Conservation (phyloP, 1,140 invertebrate genomes). For the Dreissena polymorpha region DNA sequence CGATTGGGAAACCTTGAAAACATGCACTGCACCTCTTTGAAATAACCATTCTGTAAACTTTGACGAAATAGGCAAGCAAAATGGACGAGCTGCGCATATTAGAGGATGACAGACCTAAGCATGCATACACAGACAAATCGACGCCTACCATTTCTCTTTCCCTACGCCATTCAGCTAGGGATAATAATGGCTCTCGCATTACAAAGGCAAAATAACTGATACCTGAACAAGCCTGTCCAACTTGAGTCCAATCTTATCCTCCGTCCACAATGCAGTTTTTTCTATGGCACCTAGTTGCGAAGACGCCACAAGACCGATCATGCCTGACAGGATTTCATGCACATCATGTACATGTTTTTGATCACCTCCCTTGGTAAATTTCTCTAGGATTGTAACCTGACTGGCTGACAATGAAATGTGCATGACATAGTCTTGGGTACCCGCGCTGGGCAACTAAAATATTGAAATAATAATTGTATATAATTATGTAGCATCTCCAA, state of each 20-base stretch:
- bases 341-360: conserved; percentile 46
- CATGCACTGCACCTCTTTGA: no score
- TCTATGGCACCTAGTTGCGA: conserved; percentile 9
- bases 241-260: conserved; percentile 39
- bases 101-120: no score
- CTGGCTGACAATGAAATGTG: conserved; percentile 23
- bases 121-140: no score
- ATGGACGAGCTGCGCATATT: no score
- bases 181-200: no score
- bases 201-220: no score
- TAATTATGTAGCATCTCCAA: background rate
- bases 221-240: conserved; percentile 48
- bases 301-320: conserved; percentile 27
- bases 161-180: no score
- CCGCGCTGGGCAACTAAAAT: conserved; percentile 6
- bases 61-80: no score
- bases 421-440: conserved; percentile 25
- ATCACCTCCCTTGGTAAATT: conserved; percentile 21
- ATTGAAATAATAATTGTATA: background rate
- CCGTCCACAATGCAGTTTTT: conserved; percentile 24
- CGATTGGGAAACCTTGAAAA: no score
- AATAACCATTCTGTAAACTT: no score
- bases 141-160: no score
- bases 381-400: conserved; percentile 22
- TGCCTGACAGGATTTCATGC: conserved; percentile 28